Conservation (phyloP, 2,797 vertebrate species). For the Sternarchorhynchus goeldii region DNA sequence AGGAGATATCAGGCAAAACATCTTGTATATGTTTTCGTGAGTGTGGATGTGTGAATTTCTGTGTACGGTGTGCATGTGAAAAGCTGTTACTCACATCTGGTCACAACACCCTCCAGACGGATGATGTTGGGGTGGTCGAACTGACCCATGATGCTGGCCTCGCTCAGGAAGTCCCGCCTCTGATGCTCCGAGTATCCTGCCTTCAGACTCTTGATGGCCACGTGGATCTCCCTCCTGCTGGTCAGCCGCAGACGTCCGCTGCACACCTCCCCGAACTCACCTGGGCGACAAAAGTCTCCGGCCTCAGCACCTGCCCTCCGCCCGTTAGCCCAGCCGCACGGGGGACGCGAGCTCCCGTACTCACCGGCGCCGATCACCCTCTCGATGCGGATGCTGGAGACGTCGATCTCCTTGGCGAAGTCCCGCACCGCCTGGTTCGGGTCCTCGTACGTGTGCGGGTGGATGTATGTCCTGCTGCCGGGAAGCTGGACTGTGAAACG, state of each 20-base stretch:
- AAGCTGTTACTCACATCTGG: slow-evolving; percentile 72
- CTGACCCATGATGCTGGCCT: slow-evolving; percentile 84
- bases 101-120: slow-evolving; percentile 80
- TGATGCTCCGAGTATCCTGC: slow-evolving; percentile 80
- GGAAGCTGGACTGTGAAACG: slow-evolving; percentile 75
- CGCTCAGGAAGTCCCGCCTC: slow-evolving; percentile 78
- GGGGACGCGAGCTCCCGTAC: slow-evolving; percentile 22
- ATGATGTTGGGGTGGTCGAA: slow-evolving; percentile 83
- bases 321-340: background rate
- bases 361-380: slow-evolving; percentile 82
- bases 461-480: slow-evolving; percentile 80
- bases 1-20: background rate
- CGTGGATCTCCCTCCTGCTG: slow-evolving; percentile 77
- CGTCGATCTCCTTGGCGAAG: slow-evolving; percentile 84
- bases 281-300: slow-evolving; percentile 38
- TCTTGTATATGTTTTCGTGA: background rate
- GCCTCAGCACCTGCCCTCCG: background rate
- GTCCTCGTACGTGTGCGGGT: slow-evolving; percentile 83
- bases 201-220: slow-evolving; percentile 82
- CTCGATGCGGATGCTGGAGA: slow-evolving; percentile 80
- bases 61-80: background rate
- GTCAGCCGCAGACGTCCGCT: slow-evolving; percentile 63
- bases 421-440: slow-evolving; percentile 82
- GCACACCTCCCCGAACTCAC: slow-evolving; percentile 68
- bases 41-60: background rate